Base-by-base conservation (phyloP, 2,888 invertebrate genomes). In the Thereva unica region DNA sequence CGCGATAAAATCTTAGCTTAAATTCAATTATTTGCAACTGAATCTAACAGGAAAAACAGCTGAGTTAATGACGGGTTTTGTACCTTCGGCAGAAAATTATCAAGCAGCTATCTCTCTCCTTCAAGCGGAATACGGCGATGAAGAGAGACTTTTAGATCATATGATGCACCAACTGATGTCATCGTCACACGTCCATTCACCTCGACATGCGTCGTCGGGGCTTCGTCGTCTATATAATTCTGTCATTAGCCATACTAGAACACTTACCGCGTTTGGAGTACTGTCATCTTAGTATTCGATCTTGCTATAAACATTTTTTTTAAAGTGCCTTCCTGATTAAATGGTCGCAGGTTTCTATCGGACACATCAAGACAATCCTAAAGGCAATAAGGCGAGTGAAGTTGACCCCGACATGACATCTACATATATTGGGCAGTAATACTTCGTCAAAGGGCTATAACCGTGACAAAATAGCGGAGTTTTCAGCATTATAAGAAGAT, bases 111-210 rank as follows among this genome's bases (percentile, higher is more conserved):
- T 61, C 7, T 23, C 55, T 4, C 47, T 68, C 9, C 9, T 57
- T n/a, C 59, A 57, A n/a, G 66, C 64, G 42, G 49, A 67, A 12
- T 67, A 67, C 57, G 67, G 64, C 23, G 44, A 8, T 53, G 35
- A 12, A 3, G 50, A 50, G 4, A n/a, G n/a, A n/a, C n/a, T n/a
- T n/a, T n/a, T n/a, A 50, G 65, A 65, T 53, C 54, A 54, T 23
- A 55, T 35, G 34, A 47, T 65, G 38, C 55, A 54, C 38, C 55
- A 45, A 38, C 41, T 56, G n/a, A 44, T 57, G 38, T 12, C 57
- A 1, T 52, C 52, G 56, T 41, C 4, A n/a, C n/a, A n/a, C n/a
- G n/a, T n/a, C n/a, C n/a, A n/a, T n/a, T n/a, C n/a, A n/a, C n/a
- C n/a, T n/a, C 37, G n/a, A 4, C 38, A 53, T 35, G 35, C n/a